phyloP scores from a whole-genome alignment of 2,797 vertebrate species.

The Liasis olivaceus region DNA sequence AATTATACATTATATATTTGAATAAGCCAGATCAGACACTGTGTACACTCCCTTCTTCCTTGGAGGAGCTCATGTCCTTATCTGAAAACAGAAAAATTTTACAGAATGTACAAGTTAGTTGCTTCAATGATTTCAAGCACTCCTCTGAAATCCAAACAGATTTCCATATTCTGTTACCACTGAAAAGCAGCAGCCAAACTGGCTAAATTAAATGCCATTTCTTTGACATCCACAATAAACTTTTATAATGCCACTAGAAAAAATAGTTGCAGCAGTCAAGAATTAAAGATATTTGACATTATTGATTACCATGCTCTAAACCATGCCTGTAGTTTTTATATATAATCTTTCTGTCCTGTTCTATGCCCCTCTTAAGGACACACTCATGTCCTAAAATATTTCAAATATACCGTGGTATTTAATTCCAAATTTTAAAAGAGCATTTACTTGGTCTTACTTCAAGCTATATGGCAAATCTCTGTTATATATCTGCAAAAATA shows the following conservation, averaged over 20 bases:
- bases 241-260: not conserved
- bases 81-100: not conserved
- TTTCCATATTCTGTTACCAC: not conserved
- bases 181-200: not conserved
- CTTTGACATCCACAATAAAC: not conserved
- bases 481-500: not conserved
- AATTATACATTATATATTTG: not conserved
- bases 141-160: not conserved
- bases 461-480: not conserved
- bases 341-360: not conserved
- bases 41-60: not conserved
- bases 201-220: not conserved
- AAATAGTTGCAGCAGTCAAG: not conserved
- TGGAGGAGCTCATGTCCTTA: not conserved
- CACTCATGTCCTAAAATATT: not conserved
- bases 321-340: not conserved
- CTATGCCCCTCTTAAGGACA: not conserved
- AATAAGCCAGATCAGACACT: not conserved
- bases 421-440: not conserved
- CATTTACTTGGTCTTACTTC: not conserved
- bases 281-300: not conserved
- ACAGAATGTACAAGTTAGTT: not conserved
- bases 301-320: not conserved
- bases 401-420: not conserved
- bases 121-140: not conserved